Evolutionary conservation across 2,888 invertebrate genomes (phyloP), one percentile per base, ranked within the genome.

Genomic region (Liodrosophila aerea): DNA sequence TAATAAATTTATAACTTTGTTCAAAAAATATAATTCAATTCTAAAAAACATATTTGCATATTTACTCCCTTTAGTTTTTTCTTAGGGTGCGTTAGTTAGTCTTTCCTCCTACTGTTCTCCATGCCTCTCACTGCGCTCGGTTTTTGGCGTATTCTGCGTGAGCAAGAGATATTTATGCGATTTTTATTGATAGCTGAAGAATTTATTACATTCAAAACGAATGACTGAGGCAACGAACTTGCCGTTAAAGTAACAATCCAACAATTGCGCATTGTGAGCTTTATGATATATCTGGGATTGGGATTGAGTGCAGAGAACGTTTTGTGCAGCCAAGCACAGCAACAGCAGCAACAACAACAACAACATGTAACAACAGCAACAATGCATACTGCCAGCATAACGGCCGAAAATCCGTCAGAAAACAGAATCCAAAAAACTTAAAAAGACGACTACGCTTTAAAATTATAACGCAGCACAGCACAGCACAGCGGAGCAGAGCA

Each of bases 401-500:
- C 85, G 76, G 80, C 60, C 67, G 54, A 69, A 76, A 65, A 71
- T 56, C 57, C 53, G 53, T 60, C 62, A 53, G 63, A 75, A 71
- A 61, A 46, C 47, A 59, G 77, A 81, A 62, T 64, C 82, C 56
- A 59, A 64, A 73, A 81, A 22, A 15, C 30, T 37, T 36, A 54
- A 56, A 59, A 36, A 60, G 59, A 68, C 61, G 49, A 56, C 39
- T 49, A 27, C 13, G 73, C 69, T 68, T 50, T n/a, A 44, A 72
- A 75, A 75, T 75, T 66, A 75, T 64, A 73, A 65, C 64, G 68
- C 76, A 82, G 59, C 67, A 59, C 61, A 69, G 54, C 73, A 73
- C 77, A 78, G 63, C n/a, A 75, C 62, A 73, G 62, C 64, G 68
- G 73, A 82, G 59, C 67, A 59, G 54, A 69, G 54, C 73, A 73